Percentiles rank a stretch among this genome's conserved stretches.
Evolutionary conservation across 1,140 invertebrate species (phyloP).

Genomic region (Branchinecta lindahli): DNA sequence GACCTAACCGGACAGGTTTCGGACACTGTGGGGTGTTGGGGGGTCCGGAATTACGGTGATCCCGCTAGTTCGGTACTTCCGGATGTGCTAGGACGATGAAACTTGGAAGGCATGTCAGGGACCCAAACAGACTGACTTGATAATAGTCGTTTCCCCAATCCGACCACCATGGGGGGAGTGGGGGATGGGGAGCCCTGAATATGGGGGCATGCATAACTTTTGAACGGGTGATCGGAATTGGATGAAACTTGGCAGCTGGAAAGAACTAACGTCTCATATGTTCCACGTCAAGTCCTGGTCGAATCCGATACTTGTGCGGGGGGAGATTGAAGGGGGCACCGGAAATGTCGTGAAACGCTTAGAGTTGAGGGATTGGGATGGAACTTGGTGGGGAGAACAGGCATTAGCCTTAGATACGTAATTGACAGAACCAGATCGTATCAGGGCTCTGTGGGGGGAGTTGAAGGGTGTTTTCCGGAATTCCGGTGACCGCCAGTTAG

Average conservation of each 20-base stretch:
- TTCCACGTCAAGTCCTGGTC: constrained; percentile 3
- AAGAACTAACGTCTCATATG: not conserved
- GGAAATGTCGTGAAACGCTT: constrained; percentile 1
- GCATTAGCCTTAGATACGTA: not conserved
- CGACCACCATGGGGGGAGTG: no score
- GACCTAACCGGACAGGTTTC: no score
- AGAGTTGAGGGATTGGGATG: constrained; percentile 3
- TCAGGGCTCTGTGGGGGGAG: not conserved
- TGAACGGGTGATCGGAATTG: not conserved
- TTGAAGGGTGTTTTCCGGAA: not conserved
- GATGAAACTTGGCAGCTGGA: not conserved
- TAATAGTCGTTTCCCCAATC: no score
- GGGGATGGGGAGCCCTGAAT: no score
- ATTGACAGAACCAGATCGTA: constrained; percentile 1
- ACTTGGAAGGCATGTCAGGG: no score
- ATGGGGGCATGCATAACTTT: not conserved
- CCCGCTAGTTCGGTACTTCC: no score
- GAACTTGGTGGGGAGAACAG: constrained; percentile 4
- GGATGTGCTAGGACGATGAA: no score
- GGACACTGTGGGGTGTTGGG: no score
- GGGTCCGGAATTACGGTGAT: no score
- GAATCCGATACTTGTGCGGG: not conserved
- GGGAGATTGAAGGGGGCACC: not conserved
- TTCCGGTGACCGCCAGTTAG: no score
- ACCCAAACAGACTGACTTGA: no score